Percentiles rank a stretch among this genome's conserved stretches.
These are phyloP conservation scores for Tor tambroides DNA, from an alignment of 2,113 vertebrate genomes.

Conservation along the genomic window DNA sequence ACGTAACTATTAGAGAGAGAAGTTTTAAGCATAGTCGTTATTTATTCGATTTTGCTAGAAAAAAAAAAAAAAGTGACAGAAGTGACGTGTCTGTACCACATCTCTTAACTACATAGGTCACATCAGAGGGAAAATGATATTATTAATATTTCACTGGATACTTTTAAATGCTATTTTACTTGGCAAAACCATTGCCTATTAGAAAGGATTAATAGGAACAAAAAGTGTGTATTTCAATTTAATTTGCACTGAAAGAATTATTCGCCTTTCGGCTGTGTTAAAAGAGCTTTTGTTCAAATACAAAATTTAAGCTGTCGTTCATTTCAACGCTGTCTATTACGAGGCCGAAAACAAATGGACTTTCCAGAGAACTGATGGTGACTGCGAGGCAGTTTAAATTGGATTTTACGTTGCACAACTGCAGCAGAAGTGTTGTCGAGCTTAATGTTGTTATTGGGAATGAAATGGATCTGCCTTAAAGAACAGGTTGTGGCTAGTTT, in stretches of 20 bases:
- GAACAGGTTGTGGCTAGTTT: slow-evolving; percentile 32
- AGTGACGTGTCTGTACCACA: not conserved
- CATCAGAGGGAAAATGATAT: not conserved
- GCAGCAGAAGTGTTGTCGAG: slow-evolving; percentile 38
- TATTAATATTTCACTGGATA: slow-evolving; percentile 11
- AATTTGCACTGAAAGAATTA: slow-evolving; percentile 52
- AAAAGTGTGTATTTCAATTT: slow-evolving; percentile 39
- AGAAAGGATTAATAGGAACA: slow-evolving; percentile 31
- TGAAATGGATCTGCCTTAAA: slow-evolving; percentile 51
- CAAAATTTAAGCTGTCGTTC: slow-evolving; percentile 32
- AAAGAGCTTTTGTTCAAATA: slow-evolving; percentile 43
- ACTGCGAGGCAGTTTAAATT: slow-evolving; percentile 60
- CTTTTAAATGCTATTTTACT: slow-evolving; percentile 30
- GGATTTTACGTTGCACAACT: slow-evolving; percentile 48
- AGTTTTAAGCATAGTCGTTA: not conserved
- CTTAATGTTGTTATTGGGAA: slow-evolving; percentile 30
- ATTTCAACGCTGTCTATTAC: slow-evolving; percentile 45
- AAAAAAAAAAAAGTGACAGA: not conserved
- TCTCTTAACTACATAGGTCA: not conserved
- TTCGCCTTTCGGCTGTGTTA: slow-evolving; percentile 22
- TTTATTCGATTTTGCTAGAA: not conserved
- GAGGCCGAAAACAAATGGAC: slow-evolving; percentile 48
- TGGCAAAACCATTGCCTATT: slow-evolving; percentile 22
- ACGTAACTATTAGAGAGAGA: not conserved
- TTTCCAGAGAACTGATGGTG: slow-evolving; percentile 47